Evolutionary conservation across 2,113 vertebrate genomes (phyloP), one percentile per base, ranked within the genome.

Genomic region (Campylomormyrus numenius): DNA sequence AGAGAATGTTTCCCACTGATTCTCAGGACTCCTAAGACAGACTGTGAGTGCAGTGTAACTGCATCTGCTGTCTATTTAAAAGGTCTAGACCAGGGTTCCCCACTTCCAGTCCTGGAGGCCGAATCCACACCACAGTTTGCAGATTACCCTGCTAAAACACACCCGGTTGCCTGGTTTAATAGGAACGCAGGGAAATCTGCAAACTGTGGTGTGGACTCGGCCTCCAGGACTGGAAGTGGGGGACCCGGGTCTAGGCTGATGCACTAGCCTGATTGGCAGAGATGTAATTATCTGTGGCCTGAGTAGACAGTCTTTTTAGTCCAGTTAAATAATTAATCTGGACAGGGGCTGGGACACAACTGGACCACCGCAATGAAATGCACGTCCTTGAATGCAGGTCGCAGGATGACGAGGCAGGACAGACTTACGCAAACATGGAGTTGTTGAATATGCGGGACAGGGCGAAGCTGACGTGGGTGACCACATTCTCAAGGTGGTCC

Each of bases 361-460:
- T 10, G 42, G 77, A 83, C 21, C 83, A 48, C 45, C 9, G 10
- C 10, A 48, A 48, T 13, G 3, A 24, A 85, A 85, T 48, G 1
- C 21, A 10, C 21, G 9, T 10, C 83, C 42, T 48, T 85, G 24
- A 42, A 48, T 45, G 45, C 83, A 84, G 80, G 80, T 21, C 19
- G 42, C 15, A 85, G 45, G 42, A 8, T 19, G 83, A 24, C 9
- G 35, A 24, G n/a, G 15, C 1, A 13, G 17, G 24, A 13, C n/a
- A 80, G 90, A 96, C 97, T 96, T 91, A 97, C 97, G 96, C 96
- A 90, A 95, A 95, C 17, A 95, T 94, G 3, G 97, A 97, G 94
- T 97, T 95, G 91, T 96, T 96, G 94, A 97, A 97, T 93, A 97
- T 97, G 90, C 96, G 96, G 90, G 96, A 96, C 85, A 97, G 95